A percentile compares a stretch with the other conserved stretches of the same genome.
Evolutionary conservation across 2,113 vertebrate genomes (phyloP).

Genomic region (Bufo gargarizans): DNA sequence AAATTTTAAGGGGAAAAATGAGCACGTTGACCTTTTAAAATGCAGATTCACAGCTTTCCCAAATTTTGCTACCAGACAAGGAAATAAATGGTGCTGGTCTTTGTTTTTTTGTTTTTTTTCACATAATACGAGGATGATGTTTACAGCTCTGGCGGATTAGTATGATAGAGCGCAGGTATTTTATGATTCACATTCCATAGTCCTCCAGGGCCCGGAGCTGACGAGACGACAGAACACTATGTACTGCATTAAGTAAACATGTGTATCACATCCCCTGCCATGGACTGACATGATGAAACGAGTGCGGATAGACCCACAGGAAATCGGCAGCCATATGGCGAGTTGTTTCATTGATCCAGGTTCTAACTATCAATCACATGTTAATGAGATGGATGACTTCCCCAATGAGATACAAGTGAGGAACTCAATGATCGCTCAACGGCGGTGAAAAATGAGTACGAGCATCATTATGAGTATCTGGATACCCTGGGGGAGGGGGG

Average conservation of each 20-base stretch:
- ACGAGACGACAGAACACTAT: neutral
- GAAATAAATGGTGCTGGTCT: neutral
- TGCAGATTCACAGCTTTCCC: conserved; percentile 12
- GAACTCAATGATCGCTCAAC: neutral
- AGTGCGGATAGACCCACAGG: neutral
- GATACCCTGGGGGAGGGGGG: neutral
- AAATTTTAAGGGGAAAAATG: neutral
- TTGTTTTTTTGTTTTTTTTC: neutral
- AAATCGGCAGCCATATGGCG: neutral
- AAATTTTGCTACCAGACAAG: neutral
- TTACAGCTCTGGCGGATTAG: neutral
- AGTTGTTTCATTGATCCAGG: neutral
- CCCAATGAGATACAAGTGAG: neutral
- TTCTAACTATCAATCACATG: neutral
- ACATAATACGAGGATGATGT: neutral
- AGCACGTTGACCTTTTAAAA: conserved; percentile 30
- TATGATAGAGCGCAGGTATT: neutral
- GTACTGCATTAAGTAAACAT: neutral
- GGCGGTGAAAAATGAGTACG: neutral
- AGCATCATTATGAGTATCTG: neutral
- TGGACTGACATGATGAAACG: neutral
- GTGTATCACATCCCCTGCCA: neutral
- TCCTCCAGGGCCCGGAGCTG: neutral
- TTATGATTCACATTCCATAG: neutral
- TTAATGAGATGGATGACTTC: conserved; percentile 11